A percentile compares a stretch with the other conserved stretches of the same genome.
phyloP scores from a whole-genome alignment of 2,888 invertebrate species.

The Drosophila paramelanica region DNA sequence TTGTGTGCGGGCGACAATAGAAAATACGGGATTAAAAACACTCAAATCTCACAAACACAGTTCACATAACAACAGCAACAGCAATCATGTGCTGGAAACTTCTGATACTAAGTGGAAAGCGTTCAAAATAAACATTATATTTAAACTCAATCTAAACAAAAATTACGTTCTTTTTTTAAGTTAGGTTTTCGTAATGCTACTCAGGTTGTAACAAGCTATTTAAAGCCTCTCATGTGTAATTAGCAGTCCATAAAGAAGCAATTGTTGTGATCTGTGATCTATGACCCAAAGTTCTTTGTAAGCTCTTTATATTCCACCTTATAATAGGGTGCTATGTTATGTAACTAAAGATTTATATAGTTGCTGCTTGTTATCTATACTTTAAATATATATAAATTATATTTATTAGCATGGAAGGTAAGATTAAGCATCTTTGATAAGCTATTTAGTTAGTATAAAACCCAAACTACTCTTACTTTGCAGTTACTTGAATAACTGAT shows the following conservation, averaged over 20 bases:
- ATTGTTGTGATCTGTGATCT: not conserved
- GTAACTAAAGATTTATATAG: not conserved
- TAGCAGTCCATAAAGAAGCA: no score
- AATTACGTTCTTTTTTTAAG: no score
- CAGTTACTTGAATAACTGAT: no score
- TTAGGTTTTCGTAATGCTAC: no score
- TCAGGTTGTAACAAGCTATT: no score
- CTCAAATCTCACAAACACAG: constrained; percentile 18
- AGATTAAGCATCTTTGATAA: not conserved
- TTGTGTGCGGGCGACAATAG: constrained; percentile 26
- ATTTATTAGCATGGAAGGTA: constrained; percentile 2
- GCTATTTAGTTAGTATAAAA: not conserved
- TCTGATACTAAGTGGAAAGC: constrained; percentile 5
- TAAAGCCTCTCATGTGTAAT: no score
- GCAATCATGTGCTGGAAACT: constrained; percentile 18
- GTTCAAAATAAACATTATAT: constrained; percentile 3
- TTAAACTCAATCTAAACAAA: not conserved
- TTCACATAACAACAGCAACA: constrained; percentile 12
- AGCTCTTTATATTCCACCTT: no score
- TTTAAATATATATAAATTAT: not conserved
- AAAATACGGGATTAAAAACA: constrained; percentile 28
- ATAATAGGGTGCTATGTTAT: no score
- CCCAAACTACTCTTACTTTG: no score
- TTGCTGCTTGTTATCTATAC: not conserved
- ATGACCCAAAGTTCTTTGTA: not conserved